These are phyloP conservation scores for Platyrinchus mystaceus DNA, from an alignment of 2,797 vertebrate species.

Conservation along the genomic window DNA sequence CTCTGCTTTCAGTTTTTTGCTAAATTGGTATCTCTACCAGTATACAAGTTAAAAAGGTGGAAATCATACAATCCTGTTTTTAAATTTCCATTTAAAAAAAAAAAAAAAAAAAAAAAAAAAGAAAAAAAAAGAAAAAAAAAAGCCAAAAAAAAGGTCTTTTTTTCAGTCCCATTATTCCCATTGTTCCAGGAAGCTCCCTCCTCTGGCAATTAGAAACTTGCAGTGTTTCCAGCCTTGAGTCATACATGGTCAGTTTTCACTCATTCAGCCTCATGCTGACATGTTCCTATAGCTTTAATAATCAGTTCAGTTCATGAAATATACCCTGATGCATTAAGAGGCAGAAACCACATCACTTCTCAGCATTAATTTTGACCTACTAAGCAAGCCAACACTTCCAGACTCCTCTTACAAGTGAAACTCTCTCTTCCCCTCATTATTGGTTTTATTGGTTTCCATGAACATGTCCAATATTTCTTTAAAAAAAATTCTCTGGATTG, in stretches of 20 bases:
- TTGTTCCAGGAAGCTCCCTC: neutral
- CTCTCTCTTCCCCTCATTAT: neutral
- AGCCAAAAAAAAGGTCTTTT: neutral
- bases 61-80: neutral
- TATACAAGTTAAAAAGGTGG: neutral
- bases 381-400: neutral
- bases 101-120: neutral
- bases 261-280: neutral
- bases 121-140: neutral
- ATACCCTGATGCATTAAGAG: neutral
- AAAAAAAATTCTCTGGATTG: neutral
- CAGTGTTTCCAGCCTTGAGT: neutral
- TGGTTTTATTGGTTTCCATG: neutral
- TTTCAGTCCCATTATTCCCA: neutral
- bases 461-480: neutral
- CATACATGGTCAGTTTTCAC: neutral
- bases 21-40: neutral
- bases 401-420: neutral
- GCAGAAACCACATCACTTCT: neutral
- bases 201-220: neutral
- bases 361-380: neutral
- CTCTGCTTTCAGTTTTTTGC: neutral
- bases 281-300: neutral
- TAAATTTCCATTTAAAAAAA: neutral
- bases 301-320: neutral